Conservation (phyloP, 2,888 invertebrate genomes). For the Cordylochernes scorpioides region DNA sequence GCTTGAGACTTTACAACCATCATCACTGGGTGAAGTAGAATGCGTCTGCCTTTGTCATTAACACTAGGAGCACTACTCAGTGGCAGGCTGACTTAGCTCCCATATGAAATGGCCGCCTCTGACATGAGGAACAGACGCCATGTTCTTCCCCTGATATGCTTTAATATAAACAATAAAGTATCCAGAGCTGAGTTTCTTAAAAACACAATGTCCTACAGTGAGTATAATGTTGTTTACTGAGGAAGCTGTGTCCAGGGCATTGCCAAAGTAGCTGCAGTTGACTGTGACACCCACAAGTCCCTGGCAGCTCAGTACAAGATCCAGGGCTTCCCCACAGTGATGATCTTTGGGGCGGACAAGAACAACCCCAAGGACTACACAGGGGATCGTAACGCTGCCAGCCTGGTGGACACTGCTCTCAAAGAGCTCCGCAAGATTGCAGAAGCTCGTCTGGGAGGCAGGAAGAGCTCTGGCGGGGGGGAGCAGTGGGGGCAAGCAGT, state of each 20-base stretch:
- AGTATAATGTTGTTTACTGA: too few relatives aligned
- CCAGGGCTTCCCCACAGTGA: constrained; percentile 79
- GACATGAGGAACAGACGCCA: too few relatives aligned
- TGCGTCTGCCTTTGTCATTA: too few relatives aligned
- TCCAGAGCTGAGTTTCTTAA: too few relatives aligned
- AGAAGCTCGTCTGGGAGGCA: constrained; percentile 33
- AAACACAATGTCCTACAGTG: too few relatives aligned
- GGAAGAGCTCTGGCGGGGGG: constrained; percentile 22
- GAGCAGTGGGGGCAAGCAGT: constrained; percentile 15
- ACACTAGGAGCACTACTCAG: too few relatives aligned
- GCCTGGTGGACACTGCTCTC: constrained; percentile 57
- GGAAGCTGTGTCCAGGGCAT: constrained; percentile 38
- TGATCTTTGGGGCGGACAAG: constrained; percentile 66
- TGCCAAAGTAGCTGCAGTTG: constrained; percentile 73
- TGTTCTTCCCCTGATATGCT: too few relatives aligned
- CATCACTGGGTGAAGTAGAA: too few relatives aligned
- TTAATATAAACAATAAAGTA: too few relatives aligned
- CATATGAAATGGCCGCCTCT: too few relatives aligned
- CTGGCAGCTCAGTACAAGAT: constrained; percentile 53
- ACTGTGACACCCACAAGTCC: constrained; percentile 64
- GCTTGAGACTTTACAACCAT: too few relatives aligned
- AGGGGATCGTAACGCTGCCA: constrained; percentile 57
- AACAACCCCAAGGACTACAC: constrained; percentile 52
- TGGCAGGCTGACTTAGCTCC: too few relatives aligned
- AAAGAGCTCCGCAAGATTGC: constrained; percentile 46